phyloP scores from a whole-genome alignment of 2,113 vertebrate genomes.

The Pycnonotus jocosus region DNA sequence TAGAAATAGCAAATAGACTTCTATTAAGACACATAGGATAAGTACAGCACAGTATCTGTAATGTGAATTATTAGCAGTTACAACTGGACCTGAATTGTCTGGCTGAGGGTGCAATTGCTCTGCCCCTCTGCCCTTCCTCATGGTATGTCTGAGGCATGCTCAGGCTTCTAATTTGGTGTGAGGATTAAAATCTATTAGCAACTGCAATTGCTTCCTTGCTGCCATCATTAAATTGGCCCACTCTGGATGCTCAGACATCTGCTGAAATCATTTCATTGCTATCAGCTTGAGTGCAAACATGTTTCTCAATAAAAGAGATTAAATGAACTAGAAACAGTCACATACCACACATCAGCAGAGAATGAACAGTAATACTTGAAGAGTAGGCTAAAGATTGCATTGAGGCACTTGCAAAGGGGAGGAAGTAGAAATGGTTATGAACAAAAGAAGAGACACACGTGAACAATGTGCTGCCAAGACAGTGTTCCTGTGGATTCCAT shows the following conservation, averaged over 20 bases:
- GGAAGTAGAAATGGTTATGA: conserved; percentile 14
- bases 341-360: not conserved
- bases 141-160: not conserved
- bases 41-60: not conserved
- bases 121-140: not conserved
- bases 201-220: not conserved
- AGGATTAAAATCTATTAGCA: not conserved
- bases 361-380: not conserved
- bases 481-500: not conserved
- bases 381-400: not conserved
- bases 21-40: not conserved
- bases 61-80: not conserved
- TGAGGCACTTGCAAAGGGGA: not conserved
- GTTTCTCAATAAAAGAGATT: not conserved
- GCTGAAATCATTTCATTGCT: not conserved
- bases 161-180: not conserved
- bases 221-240: not conserved
- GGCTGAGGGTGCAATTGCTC: not conserved
- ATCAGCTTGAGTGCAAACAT: not conserved
- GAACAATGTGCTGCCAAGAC: not conserved
- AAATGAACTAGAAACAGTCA: not conserved
- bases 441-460: not conserved
- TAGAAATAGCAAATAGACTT: conserved; percentile 21
- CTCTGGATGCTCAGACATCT: not conserved
- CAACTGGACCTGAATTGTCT: not conserved